Base-by-base conservation (phyloP, 2,888 invertebrate genomes). In the Drosophila neonasuta region DNA sequence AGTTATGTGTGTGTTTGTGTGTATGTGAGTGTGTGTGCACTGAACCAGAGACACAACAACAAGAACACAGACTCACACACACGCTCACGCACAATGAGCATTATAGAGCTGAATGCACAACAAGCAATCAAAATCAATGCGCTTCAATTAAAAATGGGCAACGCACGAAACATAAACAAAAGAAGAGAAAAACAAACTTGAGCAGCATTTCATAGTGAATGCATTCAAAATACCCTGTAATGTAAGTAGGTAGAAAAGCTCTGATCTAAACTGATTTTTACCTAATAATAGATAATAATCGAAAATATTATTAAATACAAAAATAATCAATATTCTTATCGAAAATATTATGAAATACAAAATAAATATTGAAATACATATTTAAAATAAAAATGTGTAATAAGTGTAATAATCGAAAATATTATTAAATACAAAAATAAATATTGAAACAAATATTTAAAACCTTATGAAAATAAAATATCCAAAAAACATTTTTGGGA, bases 111-210 rank as follows among this genome's bases (percentile, higher is more conserved):
- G 60, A 46, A 62, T 62, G 51, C 68, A 75, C 60, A 74, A 68
- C 54, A 79, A 56, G 54, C 56, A 77, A 81, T 84, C 80, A 76
- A 85, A 81, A 85, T 80, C 85, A 81, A 84, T 82, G 82, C 82
- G 63, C 56, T 62, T 75, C 80, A 81, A 84, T 81, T 85, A 73
- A 79, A 69, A 79, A 41, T 57, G 62, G 36, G 48, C 62, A 70
- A 70, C 51, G 71, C 48, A 61, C 41, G 44, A 44, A 46, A 9
- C 20, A 46, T 20, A 61, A 42, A 39, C 8, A 39, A 34, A 50
- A 30, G n/a, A 7, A 46, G 24, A 67, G 10, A 46, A 48, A 8
- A 15, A 17, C 20, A 5, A 39, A 55, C 34, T 36, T 7, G 36
- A 32, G 42, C 30, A 32, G 10, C 30, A 20, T n/a, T 5, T 3